Percentiles rank a stretch among this genome's conserved stretches.
These are phyloP conservation scores for Molossus alvarezi DNA, from an alignment of 2,797 vertebrate genomes.

Conservation along the genomic window DNA sequence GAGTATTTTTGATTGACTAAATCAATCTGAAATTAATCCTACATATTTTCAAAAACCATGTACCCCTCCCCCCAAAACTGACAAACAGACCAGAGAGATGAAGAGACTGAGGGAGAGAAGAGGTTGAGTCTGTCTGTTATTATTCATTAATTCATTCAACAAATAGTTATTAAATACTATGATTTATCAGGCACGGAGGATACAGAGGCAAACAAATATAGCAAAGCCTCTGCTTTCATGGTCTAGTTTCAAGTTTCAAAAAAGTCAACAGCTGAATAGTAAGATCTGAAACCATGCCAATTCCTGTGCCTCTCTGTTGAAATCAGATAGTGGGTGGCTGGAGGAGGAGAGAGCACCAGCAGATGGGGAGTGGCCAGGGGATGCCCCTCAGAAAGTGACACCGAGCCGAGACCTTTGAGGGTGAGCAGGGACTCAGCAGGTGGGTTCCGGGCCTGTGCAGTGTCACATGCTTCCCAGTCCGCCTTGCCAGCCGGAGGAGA, in stretches of 20 bases:
- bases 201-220: not conserved
- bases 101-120: not conserved
- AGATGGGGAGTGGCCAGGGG: not conserved
- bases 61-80: not conserved
- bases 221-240: not conserved
- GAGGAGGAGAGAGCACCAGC: not conserved
- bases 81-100: not conserved
- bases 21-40: conserved; percentile 20
- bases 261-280: not conserved
- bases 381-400: not conserved
- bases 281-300: not conserved
- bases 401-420: not conserved
- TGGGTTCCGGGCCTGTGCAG: not conserved
- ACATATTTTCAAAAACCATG: conserved; percentile 17
- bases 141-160: conserved; percentile 2
- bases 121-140: not conserved
- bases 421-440: not conserved
- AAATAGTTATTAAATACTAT: not conserved
- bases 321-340: not conserved
- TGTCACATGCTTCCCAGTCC: not conserved
- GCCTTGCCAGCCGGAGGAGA: not conserved
- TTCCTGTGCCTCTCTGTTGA: not conserved
- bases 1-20: not conserved
- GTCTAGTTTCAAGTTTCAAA: not conserved
- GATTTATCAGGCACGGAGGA: not conserved